Evolutionary conservation across 2,797 vertebrate species (phyloP), one percentile per base, ranked within the genome.

Genomic region (Brachyalestes nurse): DNA sequence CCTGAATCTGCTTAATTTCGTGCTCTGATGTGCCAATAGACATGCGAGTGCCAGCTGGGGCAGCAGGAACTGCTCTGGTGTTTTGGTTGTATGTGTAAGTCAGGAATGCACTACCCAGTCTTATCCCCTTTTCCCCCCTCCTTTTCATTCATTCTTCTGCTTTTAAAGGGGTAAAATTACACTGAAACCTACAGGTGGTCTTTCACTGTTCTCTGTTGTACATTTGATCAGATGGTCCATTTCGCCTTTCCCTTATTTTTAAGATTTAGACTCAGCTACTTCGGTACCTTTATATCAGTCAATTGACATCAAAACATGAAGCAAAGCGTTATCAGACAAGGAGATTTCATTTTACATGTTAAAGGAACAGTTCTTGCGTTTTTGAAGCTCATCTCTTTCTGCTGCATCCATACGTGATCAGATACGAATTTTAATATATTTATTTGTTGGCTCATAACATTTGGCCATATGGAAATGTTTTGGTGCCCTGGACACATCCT

Each of bases 41-140:
- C 14, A 49, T 25, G 55, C 2, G 17, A 38, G 45, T 78, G 71
- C 62, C 57, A 72, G 38, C n/a, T 21, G 0, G 81, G 71, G 81
- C 75, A 82, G 81, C 81, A 55, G 81, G 81, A 75, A 74, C 81
- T 75, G 81, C 76, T 75, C 76, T 42, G 64, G 8, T 25, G 51
- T 64, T 69, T 21, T 72, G 23, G 28, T 34, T 10, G 4, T 40
- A 16, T 53, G 6, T 7, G 4, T 5, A 16, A 60, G 55, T 42
- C 38, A 21, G 53, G n/a, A 58, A 21, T 45, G 57, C 51, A 57
- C 72, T 60, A 53, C 55, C 58, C 13, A 60, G 10, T 21, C 12
- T n/a, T 5, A 16, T 55, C 42, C 62, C 34, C 14, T 28, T 40
- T 40, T 51, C 12, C 13, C 40, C 45, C 14, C 7, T 8, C 25